Percentiles rank a stretch among this genome's conserved stretches.
phyloP scores from a whole-genome alignment of 2,888 invertebrate species.

The Strigamia maritima region DNA sequence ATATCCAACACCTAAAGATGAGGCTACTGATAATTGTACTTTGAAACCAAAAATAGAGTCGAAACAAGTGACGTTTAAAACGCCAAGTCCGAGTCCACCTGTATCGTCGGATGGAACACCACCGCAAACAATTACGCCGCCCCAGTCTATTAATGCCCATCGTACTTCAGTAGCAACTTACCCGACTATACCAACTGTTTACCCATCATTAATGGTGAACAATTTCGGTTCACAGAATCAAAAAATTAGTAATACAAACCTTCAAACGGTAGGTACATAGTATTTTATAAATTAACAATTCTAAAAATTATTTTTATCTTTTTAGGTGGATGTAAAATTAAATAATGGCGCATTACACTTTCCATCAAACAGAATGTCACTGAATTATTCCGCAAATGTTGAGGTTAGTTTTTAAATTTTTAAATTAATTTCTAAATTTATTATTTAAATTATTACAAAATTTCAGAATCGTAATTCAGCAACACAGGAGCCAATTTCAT shows the following conservation, averaged over 20 bases:
- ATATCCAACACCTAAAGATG: slow-evolving; percentile 34
- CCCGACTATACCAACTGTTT: neutral
- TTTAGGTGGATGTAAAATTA: neutral
- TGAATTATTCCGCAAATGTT: neutral
- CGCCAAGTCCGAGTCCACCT: slow-evolving; percentile 50
- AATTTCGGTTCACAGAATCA: neutral
- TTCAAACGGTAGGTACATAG: neutral
- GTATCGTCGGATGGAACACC: slow-evolving; percentile 42
- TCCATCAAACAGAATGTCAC: neutral
- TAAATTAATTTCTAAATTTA: too few species aligned
- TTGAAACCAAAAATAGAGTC: slow-evolving; percentile 44
- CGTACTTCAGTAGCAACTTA: slow-evolving; percentile 41
- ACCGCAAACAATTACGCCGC: slow-evolving; percentile 42
- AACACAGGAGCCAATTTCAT: neutral
- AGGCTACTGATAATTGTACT: slow-evolving; percentile 17
- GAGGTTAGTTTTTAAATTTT: neutral
- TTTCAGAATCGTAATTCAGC: slow-evolving; percentile 7
- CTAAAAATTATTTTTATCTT: neutral
- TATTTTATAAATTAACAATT: neutral
- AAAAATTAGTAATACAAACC: neutral
- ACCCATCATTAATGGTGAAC: neutral
- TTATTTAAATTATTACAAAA: too few species aligned
- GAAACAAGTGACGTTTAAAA: slow-evolving; percentile 59
- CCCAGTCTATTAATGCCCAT: slow-evolving; percentile 42
- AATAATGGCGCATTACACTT: neutral